Evolutionary conservation across 2,113 vertebrate genomes (phyloP).

Genomic region (Ictalurus punctatus): DNA sequence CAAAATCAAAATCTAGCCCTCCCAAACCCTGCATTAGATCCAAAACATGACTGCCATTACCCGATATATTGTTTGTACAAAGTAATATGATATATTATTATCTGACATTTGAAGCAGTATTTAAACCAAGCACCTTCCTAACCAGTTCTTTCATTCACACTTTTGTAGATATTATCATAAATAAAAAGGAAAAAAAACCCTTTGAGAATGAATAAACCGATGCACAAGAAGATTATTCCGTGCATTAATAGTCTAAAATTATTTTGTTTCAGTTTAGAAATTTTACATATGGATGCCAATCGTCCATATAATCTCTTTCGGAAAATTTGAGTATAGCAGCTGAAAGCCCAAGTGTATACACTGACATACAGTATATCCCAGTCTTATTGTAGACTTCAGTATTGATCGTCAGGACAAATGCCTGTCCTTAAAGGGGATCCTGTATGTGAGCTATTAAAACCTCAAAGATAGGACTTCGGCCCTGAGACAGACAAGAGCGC

Average conservation of each 20-base stretch:
- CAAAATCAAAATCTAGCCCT: not conserved
- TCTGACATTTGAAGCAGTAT: not conserved
- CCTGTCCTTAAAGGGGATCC: conserved; percentile 19
- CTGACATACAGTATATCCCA: not conserved
- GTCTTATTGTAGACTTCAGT: not conserved
- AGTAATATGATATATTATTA: not conserved
- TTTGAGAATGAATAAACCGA: not conserved
- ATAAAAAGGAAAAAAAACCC: not conserved
- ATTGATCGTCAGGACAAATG: conserved; percentile 31
- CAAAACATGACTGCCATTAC: not conserved
- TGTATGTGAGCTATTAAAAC: conserved; percentile 49
- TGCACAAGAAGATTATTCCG: not conserved
- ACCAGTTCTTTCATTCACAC: not conserved
- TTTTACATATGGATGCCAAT: too few species aligned
- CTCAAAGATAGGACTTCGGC: conserved; percentile 47
- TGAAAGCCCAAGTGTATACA: not conserved
- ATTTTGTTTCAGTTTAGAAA: not conserved
- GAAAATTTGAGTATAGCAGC: not conserved
- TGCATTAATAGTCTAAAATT: not conserved
- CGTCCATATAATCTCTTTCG: not conserved
- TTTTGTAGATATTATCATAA: not conserved
- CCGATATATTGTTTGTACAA: not conserved
- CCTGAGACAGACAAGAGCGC: conserved; percentile 34
- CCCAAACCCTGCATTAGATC: not conserved
- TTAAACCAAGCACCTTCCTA: not conserved